A percentile compares a stretch with the other conserved stretches of the same genome.
Conservation (phyloP, 2,113 vertebrate species). For the Neoarius graeffei region DNA sequence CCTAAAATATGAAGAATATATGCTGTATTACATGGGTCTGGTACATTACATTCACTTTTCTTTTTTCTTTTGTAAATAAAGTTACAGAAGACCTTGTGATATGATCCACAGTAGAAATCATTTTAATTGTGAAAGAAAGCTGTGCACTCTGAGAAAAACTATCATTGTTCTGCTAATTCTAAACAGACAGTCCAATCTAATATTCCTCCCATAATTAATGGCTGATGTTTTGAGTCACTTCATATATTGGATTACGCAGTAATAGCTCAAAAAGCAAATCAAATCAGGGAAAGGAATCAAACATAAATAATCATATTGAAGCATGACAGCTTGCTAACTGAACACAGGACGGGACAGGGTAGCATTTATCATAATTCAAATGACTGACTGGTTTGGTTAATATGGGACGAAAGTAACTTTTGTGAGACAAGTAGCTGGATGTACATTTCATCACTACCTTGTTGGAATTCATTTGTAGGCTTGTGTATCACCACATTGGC, state of each 20-base stretch:
- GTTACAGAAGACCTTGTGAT: neutral
- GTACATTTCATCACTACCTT: neutral
- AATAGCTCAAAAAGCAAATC: conserved; percentile 18
- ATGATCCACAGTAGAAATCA: neutral
- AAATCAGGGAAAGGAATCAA: conserved; percentile 7
- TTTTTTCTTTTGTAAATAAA: neutral
- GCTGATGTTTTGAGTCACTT: conserved; percentile 1
- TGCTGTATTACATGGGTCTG: neutral
- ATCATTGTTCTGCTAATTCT: neutral
- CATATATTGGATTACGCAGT: conserved; percentile 20
- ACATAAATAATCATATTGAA: neutral
- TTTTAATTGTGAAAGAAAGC: neutral
- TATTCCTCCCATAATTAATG: conserved; percentile 15
- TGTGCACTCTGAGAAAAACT: too few relatives aligned
- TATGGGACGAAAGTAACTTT: neutral
- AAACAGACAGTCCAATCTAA: conserved; percentile 5
- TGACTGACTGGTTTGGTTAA: neutral
- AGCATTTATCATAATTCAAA: neutral
- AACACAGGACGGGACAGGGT: neutral
- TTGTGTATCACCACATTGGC: neutral
- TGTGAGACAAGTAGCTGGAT: neutral
- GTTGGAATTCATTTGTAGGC: neutral
- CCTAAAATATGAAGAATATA: neutral
- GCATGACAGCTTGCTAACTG: conserved; percentile 1
- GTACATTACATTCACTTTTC: too few relatives aligned